These are phyloP conservation scores for Notodonta dromedarius DNA, from an alignment of 2,888 invertebrate species.

Conservation along the genomic window DNA sequence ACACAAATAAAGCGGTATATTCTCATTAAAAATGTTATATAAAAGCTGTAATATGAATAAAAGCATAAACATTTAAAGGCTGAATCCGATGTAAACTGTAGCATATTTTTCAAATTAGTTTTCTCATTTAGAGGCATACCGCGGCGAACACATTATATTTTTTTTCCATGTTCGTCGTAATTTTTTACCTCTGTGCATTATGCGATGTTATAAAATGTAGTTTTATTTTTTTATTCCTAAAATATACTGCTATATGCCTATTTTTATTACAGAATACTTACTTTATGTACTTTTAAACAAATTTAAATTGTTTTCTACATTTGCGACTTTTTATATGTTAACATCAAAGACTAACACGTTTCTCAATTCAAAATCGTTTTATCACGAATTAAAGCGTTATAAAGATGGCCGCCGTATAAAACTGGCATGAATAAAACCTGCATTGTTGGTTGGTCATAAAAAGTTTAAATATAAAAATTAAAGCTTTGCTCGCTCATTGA, in stretches of 20 bases:
- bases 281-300: no score
- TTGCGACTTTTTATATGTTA: no score
- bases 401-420: constrained; percentile 53
- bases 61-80: constrained; percentile 23
- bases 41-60: constrained; percentile 15
- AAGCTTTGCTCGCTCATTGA: constrained; percentile 60
- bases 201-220: no score
- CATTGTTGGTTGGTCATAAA: constrained; percentile 62
- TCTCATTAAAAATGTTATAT: not conserved
- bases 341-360: not conserved
- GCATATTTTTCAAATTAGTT: constrained; percentile 22
- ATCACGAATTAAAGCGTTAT: constrained; percentile 36
- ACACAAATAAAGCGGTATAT: no score
- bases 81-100: constrained; percentile 24
- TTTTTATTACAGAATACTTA: no score
- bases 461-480: constrained; percentile 55
- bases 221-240: no score
- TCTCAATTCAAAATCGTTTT: constrained; percentile 1
- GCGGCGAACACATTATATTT: constrained; percentile 24
- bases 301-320: no score
- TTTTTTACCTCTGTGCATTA: constrained; percentile 19
- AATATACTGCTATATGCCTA: no score
- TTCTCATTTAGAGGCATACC: constrained; percentile 22
- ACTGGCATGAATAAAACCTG: constrained; percentile 51
- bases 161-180: constrained; percentile 23